Evolutionary conservation across 2,113 vertebrate genomes (phyloP).

Genomic region (Trematomus loennbergii): DNA sequence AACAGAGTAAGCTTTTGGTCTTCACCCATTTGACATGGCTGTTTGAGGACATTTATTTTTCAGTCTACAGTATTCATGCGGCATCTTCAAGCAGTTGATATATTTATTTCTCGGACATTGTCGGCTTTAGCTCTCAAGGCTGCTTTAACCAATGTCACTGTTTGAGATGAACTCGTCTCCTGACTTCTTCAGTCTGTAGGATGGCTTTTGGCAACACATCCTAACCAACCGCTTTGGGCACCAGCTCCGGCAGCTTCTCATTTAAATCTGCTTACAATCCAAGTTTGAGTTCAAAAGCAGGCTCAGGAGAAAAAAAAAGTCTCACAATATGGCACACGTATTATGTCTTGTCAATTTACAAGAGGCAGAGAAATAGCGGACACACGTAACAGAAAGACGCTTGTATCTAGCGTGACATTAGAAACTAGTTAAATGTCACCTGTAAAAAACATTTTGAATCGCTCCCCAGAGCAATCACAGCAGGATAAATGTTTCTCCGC

Average conservation of each 20-base stretch:
- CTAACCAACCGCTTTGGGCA: constrained; percentile 10
- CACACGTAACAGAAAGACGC: neutral
- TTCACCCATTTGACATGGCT: constrained; percentile 23
- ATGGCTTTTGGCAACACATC: constrained; percentile 36
- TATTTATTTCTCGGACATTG: constrained; percentile 2
- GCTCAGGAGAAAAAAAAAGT: neutral
- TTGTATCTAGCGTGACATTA: constrained; percentile 15
- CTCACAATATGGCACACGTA: constrained; percentile 4
- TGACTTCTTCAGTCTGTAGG: constrained; percentile 26
- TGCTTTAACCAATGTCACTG: constrained; percentile 14
- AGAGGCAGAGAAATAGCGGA: constrained; percentile 16
- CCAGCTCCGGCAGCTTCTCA: constrained; percentile 10
- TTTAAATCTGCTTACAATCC: constrained; percentile 31
- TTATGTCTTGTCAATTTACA: constrained; percentile 5
- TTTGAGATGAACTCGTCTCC: constrained; percentile 15
- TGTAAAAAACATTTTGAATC: constrained; percentile 30
- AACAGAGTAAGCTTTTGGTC: constrained; percentile 9
- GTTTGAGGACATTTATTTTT: neutral
- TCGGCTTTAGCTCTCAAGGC: constrained; percentile 4
- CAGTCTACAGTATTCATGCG: neutral
- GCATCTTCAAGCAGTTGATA: constrained; percentile 6
- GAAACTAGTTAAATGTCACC: constrained; percentile 42
- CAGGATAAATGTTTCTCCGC: constrained; percentile 21
- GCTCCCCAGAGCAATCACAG: constrained; percentile 38
- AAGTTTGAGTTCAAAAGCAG: constrained; percentile 39